Percentiles rank a stretch among this genome's conserved stretches.
These are phyloP conservation scores for Coptodon rendalli DNA, from an alignment of 2,113 vertebrate genomes.

Conservation along the genomic window DNA sequence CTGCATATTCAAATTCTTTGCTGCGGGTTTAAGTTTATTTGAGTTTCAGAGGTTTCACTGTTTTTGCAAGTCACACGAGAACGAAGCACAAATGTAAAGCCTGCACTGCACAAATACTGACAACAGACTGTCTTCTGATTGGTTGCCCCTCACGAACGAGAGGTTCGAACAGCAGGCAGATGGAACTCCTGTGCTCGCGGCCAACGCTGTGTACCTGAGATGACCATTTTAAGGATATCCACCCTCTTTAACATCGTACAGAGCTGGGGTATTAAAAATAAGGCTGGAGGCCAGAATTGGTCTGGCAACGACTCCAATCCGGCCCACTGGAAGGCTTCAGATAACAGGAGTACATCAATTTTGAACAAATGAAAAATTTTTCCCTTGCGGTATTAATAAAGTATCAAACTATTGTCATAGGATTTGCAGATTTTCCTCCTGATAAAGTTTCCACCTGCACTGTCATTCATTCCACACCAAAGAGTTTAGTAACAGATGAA, in stretches of 20 bases:
- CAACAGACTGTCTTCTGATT: neutral
- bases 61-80: neutral
- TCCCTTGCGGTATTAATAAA: rapidly evolving
- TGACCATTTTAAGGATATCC: neutral
- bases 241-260: neutral
- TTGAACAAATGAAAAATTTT: rapidly evolving
- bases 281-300: neutral
- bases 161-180: neutral
- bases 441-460: neutral
- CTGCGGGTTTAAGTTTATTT: neutral
- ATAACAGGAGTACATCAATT: neutral
- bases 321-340: neutral
- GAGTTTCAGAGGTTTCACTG: neutral
- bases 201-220: neutral
- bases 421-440: neutral
- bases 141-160: neutral
- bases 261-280: neutral
- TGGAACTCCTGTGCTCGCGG: neutral
- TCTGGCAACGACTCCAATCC: neutral
- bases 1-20: neutral
- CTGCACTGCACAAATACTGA: neutral
- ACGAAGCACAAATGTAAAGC: neutral
- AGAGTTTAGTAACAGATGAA: neutral
- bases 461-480: neutral
- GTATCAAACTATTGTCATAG: neutral